These are phyloP conservation scores for Cyclina sinensis DNA, from an alignment of 1,140 invertebrate genomes.

Conservation along the genomic window DNA sequence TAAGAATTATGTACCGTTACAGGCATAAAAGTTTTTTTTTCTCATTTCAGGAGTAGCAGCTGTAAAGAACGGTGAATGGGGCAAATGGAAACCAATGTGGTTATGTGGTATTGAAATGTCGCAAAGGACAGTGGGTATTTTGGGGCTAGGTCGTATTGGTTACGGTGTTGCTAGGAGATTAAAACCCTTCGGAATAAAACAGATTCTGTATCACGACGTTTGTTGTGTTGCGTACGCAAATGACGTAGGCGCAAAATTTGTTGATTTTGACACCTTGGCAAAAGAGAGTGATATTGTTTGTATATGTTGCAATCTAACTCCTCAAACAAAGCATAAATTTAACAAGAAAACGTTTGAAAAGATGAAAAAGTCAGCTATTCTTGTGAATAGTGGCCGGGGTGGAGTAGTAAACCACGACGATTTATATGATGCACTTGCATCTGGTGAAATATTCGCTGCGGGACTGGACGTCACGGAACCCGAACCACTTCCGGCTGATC, in stretches of 20 bases:
- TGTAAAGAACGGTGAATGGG: slow-evolving; percentile 81
- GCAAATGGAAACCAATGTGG: slow-evolving; percentile 94
- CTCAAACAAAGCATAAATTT: slow-evolving; percentile 75
- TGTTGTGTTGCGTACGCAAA: slow-evolving; percentile 88
- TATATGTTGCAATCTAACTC: slow-evolving; percentile 83
- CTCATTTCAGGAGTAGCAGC: slow-evolving; percentile 75
- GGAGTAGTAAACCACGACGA: slow-evolving; percentile 84
- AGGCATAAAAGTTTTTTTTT: too few relatives aligned
- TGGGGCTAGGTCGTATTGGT: slow-evolving; percentile 93
- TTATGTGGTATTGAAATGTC: slow-evolving; percentile 94
- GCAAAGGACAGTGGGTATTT: slow-evolving; percentile 93
- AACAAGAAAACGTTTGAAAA: slow-evolving; percentile 75
- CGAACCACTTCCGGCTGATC: slow-evolving; percentile 94
- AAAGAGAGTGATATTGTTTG: slow-evolving; percentile 83
- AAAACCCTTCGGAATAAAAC: slow-evolving; percentile 90
- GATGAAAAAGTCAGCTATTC: slow-evolving; percentile 85
- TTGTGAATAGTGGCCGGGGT: slow-evolving; percentile 85
- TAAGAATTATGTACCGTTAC: too few relatives aligned
- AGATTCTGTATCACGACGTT: slow-evolving; percentile 92
- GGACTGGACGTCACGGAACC: slow-evolving; percentile 97
- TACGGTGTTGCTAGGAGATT: slow-evolving; percentile 90
- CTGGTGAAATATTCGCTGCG: slow-evolving; percentile 92
- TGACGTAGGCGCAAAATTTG: slow-evolving; percentile 90
- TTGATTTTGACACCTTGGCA: slow-evolving; percentile 87
- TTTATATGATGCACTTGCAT: slow-evolving; percentile 89